Evolutionary conservation across 2,113 vertebrate species (phyloP).

Genomic region (Strix uralensis): DNA sequence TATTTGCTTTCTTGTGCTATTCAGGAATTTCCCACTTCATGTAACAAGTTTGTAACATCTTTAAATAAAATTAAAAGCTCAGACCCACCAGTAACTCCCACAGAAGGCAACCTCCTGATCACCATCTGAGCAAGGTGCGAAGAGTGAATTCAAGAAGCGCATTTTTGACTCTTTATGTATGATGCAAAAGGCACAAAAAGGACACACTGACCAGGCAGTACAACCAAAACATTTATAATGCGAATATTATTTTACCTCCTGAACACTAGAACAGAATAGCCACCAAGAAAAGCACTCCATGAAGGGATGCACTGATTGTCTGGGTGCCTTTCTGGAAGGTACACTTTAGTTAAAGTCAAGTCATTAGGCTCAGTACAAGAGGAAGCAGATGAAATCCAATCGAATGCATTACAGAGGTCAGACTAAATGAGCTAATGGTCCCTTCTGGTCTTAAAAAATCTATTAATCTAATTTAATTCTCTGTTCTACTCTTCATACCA

Average conservation of each 20-base stretch:
- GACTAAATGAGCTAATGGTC: conserved; percentile 59
- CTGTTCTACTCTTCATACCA: conserved; percentile 52
- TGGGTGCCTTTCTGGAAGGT: conserved; percentile 16
- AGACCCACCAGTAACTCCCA: neutral
- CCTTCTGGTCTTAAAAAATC: conserved; percentile 67
- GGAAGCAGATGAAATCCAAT: conserved; percentile 51
- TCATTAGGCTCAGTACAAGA: conserved; percentile 38
- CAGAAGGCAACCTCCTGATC: neutral
- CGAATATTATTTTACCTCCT: neutral
- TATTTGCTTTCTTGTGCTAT: neutral
- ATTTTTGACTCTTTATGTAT: neutral
- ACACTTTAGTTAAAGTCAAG: conserved; percentile 20
- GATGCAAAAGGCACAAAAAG: neutral
- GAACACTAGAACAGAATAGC: neutral
- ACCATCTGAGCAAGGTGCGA: neutral
- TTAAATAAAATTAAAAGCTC: neutral
- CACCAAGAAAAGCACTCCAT: neutral
- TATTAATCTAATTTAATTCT: conserved; percentile 67
- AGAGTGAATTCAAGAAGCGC: neutral
- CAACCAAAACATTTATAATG: neutral
- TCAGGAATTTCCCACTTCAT: neutral
- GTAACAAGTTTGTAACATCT: neutral
- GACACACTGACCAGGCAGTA: fast-evolving
- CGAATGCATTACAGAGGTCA: conserved; percentile 60
- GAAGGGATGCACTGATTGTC: neutral